phyloP scores from a whole-genome alignment of 2,113 vertebrate genomes.

The Scophthalmus maximus region DNA sequence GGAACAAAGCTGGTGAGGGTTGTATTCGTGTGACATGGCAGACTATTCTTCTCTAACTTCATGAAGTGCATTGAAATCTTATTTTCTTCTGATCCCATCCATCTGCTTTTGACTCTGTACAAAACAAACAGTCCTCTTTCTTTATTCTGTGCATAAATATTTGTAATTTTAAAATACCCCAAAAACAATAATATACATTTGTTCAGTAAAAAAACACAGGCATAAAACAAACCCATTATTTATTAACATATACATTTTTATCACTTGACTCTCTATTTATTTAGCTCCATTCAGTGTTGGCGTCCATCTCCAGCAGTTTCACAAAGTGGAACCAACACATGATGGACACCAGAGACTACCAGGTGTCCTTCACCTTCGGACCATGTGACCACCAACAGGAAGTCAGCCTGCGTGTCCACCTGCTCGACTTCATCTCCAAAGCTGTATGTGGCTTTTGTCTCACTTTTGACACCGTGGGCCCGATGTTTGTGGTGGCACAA shows the following conservation, averaged over 20 bases:
- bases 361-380: slow-evolving; percentile 96
- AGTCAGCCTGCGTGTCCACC: slow-evolving; percentile 91
- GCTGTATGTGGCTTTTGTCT: slow-evolving; percentile 27
- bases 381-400: slow-evolving; percentile 97
- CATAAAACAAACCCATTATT: not conserved
- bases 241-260: not conserved
- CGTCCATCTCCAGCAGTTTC: slow-evolving; percentile 92
- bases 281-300: slow-evolving; percentile 85
- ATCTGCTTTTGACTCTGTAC: too few relatives aligned
- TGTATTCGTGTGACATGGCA: too few relatives aligned
- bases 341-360: slow-evolving; percentile 97
- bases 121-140: too few relatives aligned
- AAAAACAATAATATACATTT: too few relatives aligned
- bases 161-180: too few relatives aligned
- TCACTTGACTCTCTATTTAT: not conserved
- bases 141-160: too few relatives aligned
- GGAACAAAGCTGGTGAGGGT: not conserved
- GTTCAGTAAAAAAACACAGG: too few relatives aligned
- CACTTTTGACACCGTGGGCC: not conserved
- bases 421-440: slow-evolving; percentile 96
- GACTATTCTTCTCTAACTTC: too few relatives aligned
- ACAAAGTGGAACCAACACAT: slow-evolving; percentile 98
- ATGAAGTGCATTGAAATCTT: too few relatives aligned
- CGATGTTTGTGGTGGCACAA: too few relatives aligned
- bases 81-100: too few relatives aligned